Evolutionary conservation across 2,113 vertebrate genomes (phyloP).

Genomic region (Struthio camelus): DNA sequence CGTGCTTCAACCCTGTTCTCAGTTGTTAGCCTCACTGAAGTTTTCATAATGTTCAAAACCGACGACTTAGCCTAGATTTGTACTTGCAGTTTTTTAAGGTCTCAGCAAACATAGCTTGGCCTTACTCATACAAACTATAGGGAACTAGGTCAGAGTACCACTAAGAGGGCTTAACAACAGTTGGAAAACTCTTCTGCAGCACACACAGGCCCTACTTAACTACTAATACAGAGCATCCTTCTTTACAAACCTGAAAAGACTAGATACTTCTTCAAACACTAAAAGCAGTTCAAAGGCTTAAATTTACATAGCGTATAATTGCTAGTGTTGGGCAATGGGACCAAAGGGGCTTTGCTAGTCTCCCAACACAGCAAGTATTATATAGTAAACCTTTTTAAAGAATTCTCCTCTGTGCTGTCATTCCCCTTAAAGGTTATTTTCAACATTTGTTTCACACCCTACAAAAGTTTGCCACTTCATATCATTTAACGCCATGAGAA

Average conservation of each 20-base stretch:
- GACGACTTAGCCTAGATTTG: background rate
- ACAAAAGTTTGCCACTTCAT: background rate
- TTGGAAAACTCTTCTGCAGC: background rate
- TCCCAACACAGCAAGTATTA: background rate
- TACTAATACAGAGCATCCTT: background rate
- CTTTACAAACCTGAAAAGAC: background rate
- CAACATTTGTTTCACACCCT: background rate
- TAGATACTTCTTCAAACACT: slow-evolving; percentile 2
- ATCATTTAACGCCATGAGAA: background rate
- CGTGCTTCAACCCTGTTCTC: background rate
- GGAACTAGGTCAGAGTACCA: background rate
- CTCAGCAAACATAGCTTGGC: background rate
- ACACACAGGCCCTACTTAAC: background rate
- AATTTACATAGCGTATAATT: background rate
- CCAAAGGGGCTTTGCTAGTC: background rate
- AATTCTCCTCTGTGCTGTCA: background rate
- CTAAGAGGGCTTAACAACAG: background rate
- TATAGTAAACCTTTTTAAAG: background rate
- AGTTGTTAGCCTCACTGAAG: background rate
- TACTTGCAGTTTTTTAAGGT: background rate
- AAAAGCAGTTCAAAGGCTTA: background rate
- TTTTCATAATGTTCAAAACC: background rate
- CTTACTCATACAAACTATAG: background rate
- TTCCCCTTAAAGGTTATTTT: background rate
- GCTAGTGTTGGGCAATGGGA: background rate